These are phyloP conservation scores for Oscheius sp. DNA, from an alignment of 2,888 invertebrate genomes.

Conservation along the genomic window DNA sequence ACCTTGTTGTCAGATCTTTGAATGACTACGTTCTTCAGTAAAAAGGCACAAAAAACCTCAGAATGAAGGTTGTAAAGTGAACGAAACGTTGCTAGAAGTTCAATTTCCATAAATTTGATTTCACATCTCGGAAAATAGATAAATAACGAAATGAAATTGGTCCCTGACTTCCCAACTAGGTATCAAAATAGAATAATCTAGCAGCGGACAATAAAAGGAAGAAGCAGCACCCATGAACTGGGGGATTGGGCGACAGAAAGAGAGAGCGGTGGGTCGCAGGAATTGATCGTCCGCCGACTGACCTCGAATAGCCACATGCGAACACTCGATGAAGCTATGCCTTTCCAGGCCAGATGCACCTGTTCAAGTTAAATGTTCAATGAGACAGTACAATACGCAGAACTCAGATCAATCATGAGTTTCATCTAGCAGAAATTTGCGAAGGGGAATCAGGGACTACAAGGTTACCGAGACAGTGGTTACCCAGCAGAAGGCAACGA, in stretches of 20 bases:
- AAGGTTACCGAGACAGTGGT: neutral
- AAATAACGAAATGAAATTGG: neutral
- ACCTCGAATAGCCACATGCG: constrained; percentile 35
- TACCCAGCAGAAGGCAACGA: neutral
- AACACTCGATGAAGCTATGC: constrained; percentile 5
- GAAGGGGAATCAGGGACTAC: too few relatives aligned
- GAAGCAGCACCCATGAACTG: constrained; percentile 25
- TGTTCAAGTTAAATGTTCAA: neutral
- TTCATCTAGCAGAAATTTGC: too few relatives aligned
- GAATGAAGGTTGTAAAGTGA: too few relatives aligned
- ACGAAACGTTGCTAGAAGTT: too few relatives aligned
- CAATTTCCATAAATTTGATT: too few relatives aligned
- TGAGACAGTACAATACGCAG: too few relatives aligned
- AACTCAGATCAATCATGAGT: too few relatives aligned
- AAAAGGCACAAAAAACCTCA: too few relatives aligned
- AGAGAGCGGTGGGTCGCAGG: constrained; percentile 22
- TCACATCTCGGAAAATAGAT: neutral
- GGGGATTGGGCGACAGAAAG: constrained; percentile 6
- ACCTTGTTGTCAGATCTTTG: too few relatives aligned
- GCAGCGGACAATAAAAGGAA: neutral
- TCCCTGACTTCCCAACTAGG: constrained; percentile 1
- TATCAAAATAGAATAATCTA: neutral
- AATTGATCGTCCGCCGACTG: constrained; percentile 32
- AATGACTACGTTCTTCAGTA: too few relatives aligned
- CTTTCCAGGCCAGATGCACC: too few relatives aligned